Evolutionary conservation across 2,888 invertebrate species (phyloP), one percentile per base, ranked within the genome.

Genomic region (Busseola fusca): DNA sequence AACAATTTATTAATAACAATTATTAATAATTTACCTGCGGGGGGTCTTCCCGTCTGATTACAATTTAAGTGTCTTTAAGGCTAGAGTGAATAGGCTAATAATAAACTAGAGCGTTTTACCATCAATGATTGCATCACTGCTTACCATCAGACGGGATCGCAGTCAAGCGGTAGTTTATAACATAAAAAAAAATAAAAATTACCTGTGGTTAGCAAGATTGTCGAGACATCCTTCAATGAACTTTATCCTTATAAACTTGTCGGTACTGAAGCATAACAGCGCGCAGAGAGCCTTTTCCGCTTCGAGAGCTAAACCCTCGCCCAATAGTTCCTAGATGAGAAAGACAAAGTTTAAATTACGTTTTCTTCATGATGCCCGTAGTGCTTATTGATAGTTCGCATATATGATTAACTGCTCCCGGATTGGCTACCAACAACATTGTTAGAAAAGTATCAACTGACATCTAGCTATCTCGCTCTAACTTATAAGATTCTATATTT

Each of bases 171-270:
- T n/a, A n/a, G n/a, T n/a, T n/a, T n/a, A n/a, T n/a, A n/a, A n/a
- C n/a, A n/a, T n/a, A n/a, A n/a, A n/a, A n/a, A n/a, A n/a, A n/a
- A n/a, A n/a, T n/a, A n/a, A n/a, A n/a, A n/a, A 48, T 88, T 92
- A 97, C 96, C 97, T 97, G 93, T 99, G 98, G 83, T 97, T 97
- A 21, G 98, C 97, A 77, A 99, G 96, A 93, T 99, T 99, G 86
- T 98, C 98, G 60, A 99, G 96, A 87, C 99, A 99, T 14, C 99
- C 99, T 92, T 99, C 99, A 81, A 99, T 99, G 88, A 99, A 99
- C 93, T 99, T 98, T 94, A 98, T 98, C 70, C 98, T 96, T 81
- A 99, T 98, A 78, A 98, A 96, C 83, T 98, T 97, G 91, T 99
- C 99, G 3, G 98, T 98, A 87, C 98, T 98, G 88, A 98, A 99